These are phyloP conservation scores for Odocoileus virginianus DNA, from an alignment of 2,113 vertebrate species.

Conservation along the genomic window DNA sequence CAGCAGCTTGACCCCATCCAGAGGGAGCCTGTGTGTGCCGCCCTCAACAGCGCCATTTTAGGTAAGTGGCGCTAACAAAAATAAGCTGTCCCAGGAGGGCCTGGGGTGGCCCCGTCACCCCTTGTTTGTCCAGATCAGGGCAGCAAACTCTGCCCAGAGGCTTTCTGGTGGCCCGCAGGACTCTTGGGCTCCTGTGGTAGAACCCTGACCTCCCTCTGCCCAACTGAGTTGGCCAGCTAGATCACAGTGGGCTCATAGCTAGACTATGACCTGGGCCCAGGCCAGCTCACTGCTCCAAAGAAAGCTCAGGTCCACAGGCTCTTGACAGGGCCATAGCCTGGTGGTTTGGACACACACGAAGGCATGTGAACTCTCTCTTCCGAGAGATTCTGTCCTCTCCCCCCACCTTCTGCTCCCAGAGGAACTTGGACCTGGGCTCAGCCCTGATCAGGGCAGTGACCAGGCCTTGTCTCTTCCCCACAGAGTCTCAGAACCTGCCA, in stretches of 20 bases:
- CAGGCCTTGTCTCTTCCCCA: constrained; percentile 47
- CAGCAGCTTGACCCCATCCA: constrained; percentile 97
- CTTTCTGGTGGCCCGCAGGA: not conserved
- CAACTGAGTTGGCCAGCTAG: not conserved
- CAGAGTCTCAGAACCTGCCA: constrained; percentile 98
- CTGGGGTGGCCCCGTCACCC: not conserved
- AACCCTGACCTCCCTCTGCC: not conserved
- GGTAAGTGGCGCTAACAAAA: constrained; percentile 82
- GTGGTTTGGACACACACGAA: not conserved
- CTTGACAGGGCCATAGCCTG: not conserved
- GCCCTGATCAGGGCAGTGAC: not conserved
- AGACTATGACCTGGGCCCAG: not conserved
- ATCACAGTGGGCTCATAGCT: not conserved
- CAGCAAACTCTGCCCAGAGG: not conserved
- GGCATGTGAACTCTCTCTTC: not conserved
- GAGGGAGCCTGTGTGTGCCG: constrained; percentile 95
- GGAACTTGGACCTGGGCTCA: constrained; percentile 20
- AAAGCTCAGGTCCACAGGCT: not conserved
- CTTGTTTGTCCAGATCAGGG: not conserved
- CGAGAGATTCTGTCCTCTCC: not conserved
- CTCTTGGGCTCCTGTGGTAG: not conserved
- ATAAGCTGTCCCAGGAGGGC: not conserved
- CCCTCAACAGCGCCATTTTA: constrained; percentile 98
- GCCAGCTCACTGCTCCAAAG: not conserved
- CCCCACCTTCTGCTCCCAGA: not conserved